A percentile compares a stretch with the other conserved stretches of the same genome.
Evolutionary conservation across 2,888 invertebrate species (phyloP).

Genomic region (Venusia cambrica): DNA sequence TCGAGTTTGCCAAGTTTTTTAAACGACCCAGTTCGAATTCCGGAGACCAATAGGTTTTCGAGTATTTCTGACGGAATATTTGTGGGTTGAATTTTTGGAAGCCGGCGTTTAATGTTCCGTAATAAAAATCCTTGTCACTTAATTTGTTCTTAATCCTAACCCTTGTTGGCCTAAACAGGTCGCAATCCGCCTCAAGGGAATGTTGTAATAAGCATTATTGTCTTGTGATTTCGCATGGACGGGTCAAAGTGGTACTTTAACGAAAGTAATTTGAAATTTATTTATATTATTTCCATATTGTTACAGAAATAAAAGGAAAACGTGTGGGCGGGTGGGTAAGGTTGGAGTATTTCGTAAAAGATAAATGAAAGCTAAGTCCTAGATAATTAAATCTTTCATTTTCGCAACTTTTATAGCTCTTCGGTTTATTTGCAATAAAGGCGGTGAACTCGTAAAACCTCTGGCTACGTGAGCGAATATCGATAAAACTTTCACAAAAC

Average conservation of each 20-base stretch:
- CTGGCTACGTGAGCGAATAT: slow-evolving; percentile 3
- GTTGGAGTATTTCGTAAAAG: slow-evolving; percentile 1
- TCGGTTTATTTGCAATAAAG: too few relatives aligned
- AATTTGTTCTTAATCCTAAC: slow-evolving; percentile 31
- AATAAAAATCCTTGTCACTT: slow-evolving; percentile 28
- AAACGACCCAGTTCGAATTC: slow-evolving; percentile 17
- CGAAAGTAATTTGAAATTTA: slow-evolving; percentile 18
- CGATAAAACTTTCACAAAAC: slow-evolving; percentile 24
- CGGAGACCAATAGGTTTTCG: slow-evolving; percentile 11
- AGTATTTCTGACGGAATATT: slow-evolving; percentile 15
- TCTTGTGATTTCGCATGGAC: slow-evolving; percentile 20
- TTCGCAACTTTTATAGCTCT: too few relatives aligned
- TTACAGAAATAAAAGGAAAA: slow-evolving; percentile 4
- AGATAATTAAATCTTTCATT: too few relatives aligned
- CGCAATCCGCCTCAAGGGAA: slow-evolving; percentile 27
- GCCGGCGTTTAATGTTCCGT: slow-evolving; percentile 17
- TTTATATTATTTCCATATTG: slow-evolving; percentile 12
- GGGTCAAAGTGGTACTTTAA: slow-evolving; percentile 18
- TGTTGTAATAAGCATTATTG: slow-evolving; percentile 27
- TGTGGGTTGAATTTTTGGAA: slow-evolving; percentile 13
- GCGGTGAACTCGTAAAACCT: too few relatives aligned
- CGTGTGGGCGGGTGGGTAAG: background rate
- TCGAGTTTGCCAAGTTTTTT: slow-evolving; percentile 14
- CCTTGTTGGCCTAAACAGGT: slow-evolving; percentile 29
- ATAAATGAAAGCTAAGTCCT: slow-evolving; percentile 2